Base-by-base conservation (phyloP, 2,888 invertebrate species). In the Parelbella ahira region DNA sequence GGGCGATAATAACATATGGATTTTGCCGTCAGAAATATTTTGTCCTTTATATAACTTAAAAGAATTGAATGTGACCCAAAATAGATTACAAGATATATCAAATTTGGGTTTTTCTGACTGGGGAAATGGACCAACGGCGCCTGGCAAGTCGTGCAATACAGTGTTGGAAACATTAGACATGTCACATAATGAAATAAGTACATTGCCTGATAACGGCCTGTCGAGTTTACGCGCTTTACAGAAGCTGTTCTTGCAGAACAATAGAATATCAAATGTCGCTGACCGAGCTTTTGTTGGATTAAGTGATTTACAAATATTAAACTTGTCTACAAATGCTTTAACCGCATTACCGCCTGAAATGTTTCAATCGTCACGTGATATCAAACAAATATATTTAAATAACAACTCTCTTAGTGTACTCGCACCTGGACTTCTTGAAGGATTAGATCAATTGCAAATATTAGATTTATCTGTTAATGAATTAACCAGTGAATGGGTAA, bases 311-410 rank as follows among this genome's bases (percentile, higher is more conserved):
- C 90, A 91, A 65, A 88, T 91, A 34, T 82, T 96, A 20, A 95
- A 96, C 79, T 77, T 96, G 60, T 93, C 94, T 15, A 93, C 93
- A 57, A 96, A 96, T 73, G 90, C 91, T 50, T 79, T 96, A 54
- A 91, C 91, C 20, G 92, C 93, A 4, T 80, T 96, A 53, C 95
- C 95, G 3, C 92, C 94, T 19, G 93, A 93, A 66, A 80, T 95
- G 66, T 94, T 96, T 66, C 90, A 92, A 60, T 91, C 91, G 23
- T 92, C 92, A n/a, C 88, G 90, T 49, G 91, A 93, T 53, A 84
- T 95, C 27, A 89, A 91, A 46, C 92, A 93, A 69, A 88, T 95
- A 54, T 91, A 93, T 60, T 84, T 94, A 37, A 91, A 93, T 60
- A 94, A 94, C 65, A 95, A 95, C 68, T 92, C 93, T 4, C 68